Conservation (phyloP, 64 coral and sea anemone genomes). For the Orbicella faveolata region DNA sequence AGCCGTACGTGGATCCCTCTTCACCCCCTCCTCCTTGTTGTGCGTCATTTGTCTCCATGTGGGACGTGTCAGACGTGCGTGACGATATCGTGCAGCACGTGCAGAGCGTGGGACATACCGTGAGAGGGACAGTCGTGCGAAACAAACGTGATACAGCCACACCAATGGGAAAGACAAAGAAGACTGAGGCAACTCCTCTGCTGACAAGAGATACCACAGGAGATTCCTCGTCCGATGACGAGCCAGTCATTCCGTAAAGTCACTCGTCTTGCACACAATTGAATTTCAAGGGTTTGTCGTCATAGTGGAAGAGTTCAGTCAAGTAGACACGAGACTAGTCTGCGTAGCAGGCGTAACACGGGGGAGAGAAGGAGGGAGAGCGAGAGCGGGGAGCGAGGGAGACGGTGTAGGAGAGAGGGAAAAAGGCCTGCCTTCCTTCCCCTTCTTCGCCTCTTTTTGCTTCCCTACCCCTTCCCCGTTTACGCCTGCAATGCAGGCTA, state of each 20-base stretch:
- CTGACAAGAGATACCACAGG: neutral
- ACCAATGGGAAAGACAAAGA: neutral
- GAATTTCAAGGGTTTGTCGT: neutral
- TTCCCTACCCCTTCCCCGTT: too few relatives aligned
- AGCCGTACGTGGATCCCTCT: constrained; percentile 76
- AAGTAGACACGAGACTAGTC: too few relatives aligned
- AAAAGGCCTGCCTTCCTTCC: too few relatives aligned
- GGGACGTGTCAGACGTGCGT: constrained; percentile 92
- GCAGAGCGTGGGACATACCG: constrained; percentile 78
- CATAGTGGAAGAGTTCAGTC: too few relatives aligned
- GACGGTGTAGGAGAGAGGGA: too few relatives aligned
- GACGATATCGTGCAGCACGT: constrained; percentile 89
- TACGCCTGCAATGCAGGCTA: too few relatives aligned
- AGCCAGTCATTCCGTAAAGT: neutral
- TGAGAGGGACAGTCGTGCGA: constrained; percentile 72
- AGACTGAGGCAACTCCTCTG: constrained; percentile 26
- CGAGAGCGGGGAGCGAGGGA: too few relatives aligned
- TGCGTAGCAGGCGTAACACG: too few relatives aligned
- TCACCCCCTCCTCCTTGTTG: constrained; percentile 91
- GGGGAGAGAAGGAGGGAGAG: too few relatives aligned
- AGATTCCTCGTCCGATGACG: constrained; percentile 27
- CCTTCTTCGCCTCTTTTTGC: too few relatives aligned
- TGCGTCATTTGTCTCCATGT: constrained; percentile 87
- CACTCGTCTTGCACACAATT: neutral
- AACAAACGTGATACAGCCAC: constrained; percentile 28